These are phyloP conservation scores for Oryzias dopingdopingensis DNA, from an alignment of 2,797 vertebrate genomes.

Conservation along the genomic window DNA sequence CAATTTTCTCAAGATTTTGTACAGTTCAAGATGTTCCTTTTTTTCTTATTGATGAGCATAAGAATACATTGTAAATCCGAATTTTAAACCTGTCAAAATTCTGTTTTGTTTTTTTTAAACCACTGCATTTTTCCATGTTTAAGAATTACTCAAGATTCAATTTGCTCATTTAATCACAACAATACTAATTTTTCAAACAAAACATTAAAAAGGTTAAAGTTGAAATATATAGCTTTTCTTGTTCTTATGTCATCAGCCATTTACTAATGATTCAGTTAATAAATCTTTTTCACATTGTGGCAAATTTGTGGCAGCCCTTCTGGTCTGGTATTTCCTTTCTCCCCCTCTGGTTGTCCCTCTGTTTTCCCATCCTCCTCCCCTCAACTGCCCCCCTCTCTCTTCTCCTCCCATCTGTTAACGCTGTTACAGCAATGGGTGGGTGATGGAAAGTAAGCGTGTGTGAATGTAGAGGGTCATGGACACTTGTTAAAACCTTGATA, in stretches of 20 bases:
- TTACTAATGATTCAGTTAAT: no score
- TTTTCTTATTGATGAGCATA: conserved; percentile 8
- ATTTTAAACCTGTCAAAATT: no score
- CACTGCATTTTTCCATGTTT: no score
- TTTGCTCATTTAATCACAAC: no score
- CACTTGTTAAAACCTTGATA: conserved; percentile 48
- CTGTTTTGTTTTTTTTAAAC: no score
- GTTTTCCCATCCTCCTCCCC: conserved; percentile 10
- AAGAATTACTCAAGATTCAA: no score
- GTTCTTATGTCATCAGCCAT: no score
- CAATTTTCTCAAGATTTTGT: background rate
- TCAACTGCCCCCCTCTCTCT: conserved; percentile 4
- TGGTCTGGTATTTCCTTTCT: conserved; percentile 23
- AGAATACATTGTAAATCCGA: no score
- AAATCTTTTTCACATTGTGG: no score
- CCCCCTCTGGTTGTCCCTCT: conserved; percentile 31
- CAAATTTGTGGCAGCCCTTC: conserved; percentile 14
- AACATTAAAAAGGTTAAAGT: no score
- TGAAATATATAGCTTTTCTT: no score
- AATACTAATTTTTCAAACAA: no score
- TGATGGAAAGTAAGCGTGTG: conserved; percentile 28
- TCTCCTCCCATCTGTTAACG: conserved; percentile 56
- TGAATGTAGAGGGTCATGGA: conserved; percentile 1
- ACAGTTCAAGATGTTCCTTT: conserved; percentile 21
- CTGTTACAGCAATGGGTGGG: conserved; percentile 56